Conservation (phyloP, 2,888 invertebrate genomes). For the Stenurella melanura region DNA sequence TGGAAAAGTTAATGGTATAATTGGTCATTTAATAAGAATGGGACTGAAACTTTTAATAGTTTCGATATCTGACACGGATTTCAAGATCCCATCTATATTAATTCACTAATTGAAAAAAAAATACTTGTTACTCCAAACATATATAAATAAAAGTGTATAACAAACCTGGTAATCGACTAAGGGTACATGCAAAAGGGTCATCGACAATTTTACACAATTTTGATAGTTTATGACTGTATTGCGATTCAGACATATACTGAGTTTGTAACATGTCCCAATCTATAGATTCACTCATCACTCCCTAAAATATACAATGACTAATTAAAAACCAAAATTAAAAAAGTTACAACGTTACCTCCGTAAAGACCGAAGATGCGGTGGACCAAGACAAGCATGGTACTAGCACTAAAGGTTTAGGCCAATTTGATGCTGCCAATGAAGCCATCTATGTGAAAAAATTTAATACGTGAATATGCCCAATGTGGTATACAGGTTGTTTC, state of each 20-base stretch:
- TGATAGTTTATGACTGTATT: slow-evolving; percentile 88
- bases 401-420: slow-evolving; percentile 94
- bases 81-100: neutral
- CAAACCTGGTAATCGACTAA: slow-evolving; percentile 65
- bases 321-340: slow-evolving; percentile 28
- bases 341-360: slow-evolving; percentile 78
- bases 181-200: slow-evolving; percentile 73
- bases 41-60: too few relatives aligned
- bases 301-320: slow-evolving; percentile 76
- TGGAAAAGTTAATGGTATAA: too few relatives aligned
- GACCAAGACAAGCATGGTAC: slow-evolving; percentile 99
- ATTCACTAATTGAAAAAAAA: neutral
- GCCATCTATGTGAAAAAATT: slow-evolving; percentile 86
- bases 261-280: slow-evolving; percentile 94
- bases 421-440: slow-evolving; percentile 95
- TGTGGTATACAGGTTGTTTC: neutral
- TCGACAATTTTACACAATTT: slow-evolving; percentile 90
- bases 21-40: too few relatives aligned
- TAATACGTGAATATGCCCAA: slow-evolving; percentile 5
- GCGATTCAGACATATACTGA: slow-evolving; percentile 88
- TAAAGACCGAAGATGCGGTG: slow-evolving; percentile 96
- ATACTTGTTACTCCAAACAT: neutral
- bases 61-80: too few relatives aligned
- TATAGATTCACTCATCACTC: slow-evolving; percentile 95
- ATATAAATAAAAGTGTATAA: slow-evolving; percentile 13